Conservation (phyloP, 2,888 invertebrate genomes). For the Hyalella azteca region DNA sequence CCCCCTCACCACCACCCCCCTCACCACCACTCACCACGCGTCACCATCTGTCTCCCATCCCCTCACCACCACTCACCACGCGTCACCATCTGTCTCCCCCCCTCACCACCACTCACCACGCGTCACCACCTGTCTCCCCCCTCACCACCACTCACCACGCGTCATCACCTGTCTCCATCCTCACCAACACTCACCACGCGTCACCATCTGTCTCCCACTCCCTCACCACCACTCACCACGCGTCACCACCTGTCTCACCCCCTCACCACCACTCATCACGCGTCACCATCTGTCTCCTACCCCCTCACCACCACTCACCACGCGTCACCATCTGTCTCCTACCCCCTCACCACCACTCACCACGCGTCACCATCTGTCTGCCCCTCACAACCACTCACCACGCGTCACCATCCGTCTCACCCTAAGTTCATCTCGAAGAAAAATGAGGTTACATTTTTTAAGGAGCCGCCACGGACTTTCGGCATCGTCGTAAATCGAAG, state of each 20-base stretch:
- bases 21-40: too few species aligned
- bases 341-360: neutral
- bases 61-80: too few species aligned
- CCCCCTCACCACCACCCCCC: too few species aligned
- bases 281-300: neutral
- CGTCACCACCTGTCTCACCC: neutral
- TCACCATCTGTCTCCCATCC: too few species aligned
- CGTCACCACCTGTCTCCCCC: too few species aligned
- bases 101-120: too few species aligned
- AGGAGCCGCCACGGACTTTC: slow-evolving; percentile 1
- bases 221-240: too few species aligned
- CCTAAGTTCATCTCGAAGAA: slow-evolving; percentile 9
- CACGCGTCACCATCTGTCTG: neutral
- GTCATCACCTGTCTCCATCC: too few species aligned
- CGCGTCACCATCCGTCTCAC: neutral
- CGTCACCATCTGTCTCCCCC: too few species aligned
- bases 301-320: neutral
- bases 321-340: neutral
- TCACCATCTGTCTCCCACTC: too few species aligned
- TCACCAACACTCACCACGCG: too few species aligned
- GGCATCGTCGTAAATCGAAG: slow-evolving; percentile 33
- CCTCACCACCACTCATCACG: neutral
- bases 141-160: too few species aligned
- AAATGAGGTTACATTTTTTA: slow-evolving; percentile 24
- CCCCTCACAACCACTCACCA: neutral